A percentile compares a stretch with the other conserved stretches of the same genome.
phyloP scores from a whole-genome alignment of 1,140 invertebrate species.

The Augochlora pura region DNA sequence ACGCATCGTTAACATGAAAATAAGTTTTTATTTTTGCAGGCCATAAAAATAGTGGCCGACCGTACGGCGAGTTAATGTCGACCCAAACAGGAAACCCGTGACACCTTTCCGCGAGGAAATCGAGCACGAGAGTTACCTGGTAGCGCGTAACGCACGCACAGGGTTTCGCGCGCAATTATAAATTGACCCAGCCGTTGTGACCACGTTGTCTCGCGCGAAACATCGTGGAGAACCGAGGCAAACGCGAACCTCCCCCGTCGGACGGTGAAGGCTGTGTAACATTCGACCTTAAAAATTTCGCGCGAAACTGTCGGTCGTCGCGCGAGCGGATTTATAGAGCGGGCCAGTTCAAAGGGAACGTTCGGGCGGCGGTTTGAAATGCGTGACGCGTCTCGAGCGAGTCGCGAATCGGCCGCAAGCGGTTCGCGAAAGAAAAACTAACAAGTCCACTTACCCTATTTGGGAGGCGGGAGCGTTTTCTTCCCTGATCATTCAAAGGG shows the following conservation, averaged over 20 bases:
- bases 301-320: conserved; percentile 22
- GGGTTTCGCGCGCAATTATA: neutral
- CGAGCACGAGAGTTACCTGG: neutral
- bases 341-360: conserved; percentile 15
- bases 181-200: neutral
- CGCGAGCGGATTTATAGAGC: conserved; percentile 32
- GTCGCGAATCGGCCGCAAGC: neutral
- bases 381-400: neutral
- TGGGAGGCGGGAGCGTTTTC: neutral
- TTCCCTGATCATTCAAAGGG: neutral
- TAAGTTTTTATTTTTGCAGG: neutral
- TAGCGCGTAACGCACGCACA: neutral
- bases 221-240: neutral
- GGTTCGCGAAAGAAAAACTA: neutral
- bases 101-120: neutral
- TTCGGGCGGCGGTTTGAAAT: conserved; percentile 3
- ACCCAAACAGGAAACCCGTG: neutral
- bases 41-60: conserved; percentile 22
- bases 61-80: neutral
- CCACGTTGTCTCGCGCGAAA: neutral
- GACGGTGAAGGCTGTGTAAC: neutral
- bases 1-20: neutral
- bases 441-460: conserved; percentile 10
- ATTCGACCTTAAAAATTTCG: conserved; percentile 34
- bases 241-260: neutral